A percentile compares a stretch with the other conserved stretches of the same genome.
These are phyloP conservation scores for Petaurus breviceps DNA, from an alignment of 2,113 vertebrate genomes.

Conservation along the genomic window DNA sequence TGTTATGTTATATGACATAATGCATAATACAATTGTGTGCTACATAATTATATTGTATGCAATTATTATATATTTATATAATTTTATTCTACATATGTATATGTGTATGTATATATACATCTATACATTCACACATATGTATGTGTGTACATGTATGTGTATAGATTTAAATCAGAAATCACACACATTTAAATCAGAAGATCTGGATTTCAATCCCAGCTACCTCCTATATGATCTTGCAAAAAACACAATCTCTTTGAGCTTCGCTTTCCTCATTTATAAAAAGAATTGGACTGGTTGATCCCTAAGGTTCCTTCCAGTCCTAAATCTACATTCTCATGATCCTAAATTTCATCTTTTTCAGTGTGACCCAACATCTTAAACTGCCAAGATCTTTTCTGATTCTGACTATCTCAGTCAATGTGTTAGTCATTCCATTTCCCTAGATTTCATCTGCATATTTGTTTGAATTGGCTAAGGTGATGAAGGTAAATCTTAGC, in stretches of 20 bases:
- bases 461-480: neutral
- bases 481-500: neutral
- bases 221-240: neutral
- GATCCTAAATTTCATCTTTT: neutral
- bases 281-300: neutral
- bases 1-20: neutral
- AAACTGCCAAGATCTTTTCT: neutral
- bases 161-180: no score
- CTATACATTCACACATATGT: no score
- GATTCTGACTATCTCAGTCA: neutral
- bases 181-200: neutral
- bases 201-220: neutral
- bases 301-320: neutral
- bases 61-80: neutral
- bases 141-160: fast-evolving
- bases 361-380: neutral
- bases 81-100: neutral
- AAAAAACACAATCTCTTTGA: neutral
- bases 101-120: no score
- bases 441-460: neutral
- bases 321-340: neutral
- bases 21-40: neutral
- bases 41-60: neutral
- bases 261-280: neutral
- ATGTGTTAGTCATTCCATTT: neutral